Conservation (phyloP, 2,113 vertebrate species). For the Arizona elegans region DNA sequence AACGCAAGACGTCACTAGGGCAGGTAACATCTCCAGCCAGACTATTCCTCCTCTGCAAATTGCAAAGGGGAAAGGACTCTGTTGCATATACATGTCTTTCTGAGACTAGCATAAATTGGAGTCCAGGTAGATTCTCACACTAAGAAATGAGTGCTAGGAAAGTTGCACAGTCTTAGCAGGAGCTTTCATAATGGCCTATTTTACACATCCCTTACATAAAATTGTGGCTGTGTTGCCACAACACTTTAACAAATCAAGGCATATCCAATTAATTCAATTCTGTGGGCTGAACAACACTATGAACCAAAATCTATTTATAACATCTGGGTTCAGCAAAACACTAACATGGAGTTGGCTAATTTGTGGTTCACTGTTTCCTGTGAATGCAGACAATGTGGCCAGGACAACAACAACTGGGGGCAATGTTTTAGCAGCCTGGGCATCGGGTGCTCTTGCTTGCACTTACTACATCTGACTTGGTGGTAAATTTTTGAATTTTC, state of each 20-base stretch:
- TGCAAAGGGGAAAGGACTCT: not conserved
- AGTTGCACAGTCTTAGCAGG: not conserved
- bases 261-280: not conserved
- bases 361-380: not conserved
- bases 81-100: not conserved
- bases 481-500: constrained; percentile 94
- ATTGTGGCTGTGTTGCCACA: not conserved
- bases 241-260: not conserved
- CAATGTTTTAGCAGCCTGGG: not conserved
- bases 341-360: not conserved
- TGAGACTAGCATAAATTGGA: not conserved
- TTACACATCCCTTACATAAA: not conserved
- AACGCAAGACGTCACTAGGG: not conserved
- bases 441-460: not conserved
- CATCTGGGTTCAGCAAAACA: not conserved
- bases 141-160: not conserved
- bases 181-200: not conserved
- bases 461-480: constrained; percentile 93
- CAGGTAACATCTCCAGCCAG: too few species aligned
- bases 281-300: not conserved
- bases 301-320: not conserved
- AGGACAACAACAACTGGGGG: not conserved
- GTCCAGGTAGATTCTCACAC: not conserved
- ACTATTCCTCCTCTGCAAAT: not conserved
- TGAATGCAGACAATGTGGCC: not conserved